Conservation (phyloP, 1,140 invertebrate species). For the Plutomurus gul region DNA sequence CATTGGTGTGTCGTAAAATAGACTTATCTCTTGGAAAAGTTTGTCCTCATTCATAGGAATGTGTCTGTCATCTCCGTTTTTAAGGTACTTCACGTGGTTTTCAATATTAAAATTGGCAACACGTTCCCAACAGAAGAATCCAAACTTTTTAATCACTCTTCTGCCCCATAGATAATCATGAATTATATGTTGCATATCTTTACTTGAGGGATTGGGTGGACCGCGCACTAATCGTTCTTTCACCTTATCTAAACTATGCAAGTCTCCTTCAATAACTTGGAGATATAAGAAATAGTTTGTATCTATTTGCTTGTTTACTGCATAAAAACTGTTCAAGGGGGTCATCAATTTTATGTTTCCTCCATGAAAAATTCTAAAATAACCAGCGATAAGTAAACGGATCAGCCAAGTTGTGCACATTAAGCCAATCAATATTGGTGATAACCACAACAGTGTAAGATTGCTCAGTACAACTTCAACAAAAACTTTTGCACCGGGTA, state of each 20-base stretch:
- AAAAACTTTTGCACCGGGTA: neutral
- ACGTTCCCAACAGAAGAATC: slow-evolving; percentile 2
- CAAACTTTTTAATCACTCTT: neutral
- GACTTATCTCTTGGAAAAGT: neutral
- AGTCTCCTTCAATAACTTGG: neutral
- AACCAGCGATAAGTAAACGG: neutral
- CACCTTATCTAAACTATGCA: neutral
- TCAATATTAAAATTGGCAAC: neutral
- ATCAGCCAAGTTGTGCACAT: neutral
- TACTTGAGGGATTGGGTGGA: neutral
- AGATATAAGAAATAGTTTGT: neutral
- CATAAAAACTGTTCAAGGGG: neutral
- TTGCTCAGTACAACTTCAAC: neutral
- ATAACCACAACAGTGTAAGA: neutral
- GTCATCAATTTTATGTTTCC: neutral
- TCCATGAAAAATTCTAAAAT: neutral
- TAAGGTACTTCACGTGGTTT: neutral
- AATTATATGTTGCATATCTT: neutral
- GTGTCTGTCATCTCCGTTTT: neutral
- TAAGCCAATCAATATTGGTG: neutral
- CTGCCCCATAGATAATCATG: neutral
- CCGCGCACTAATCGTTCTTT: neutral
- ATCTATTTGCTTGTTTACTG: neutral
- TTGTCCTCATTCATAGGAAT: neutral
- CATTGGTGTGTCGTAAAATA: neutral